A percentile compares a stretch with the other conserved stretches of the same genome.
phyloP scores from a whole-genome alignment of 2,888 invertebrate species.

The Coelinius sp. region DNA sequence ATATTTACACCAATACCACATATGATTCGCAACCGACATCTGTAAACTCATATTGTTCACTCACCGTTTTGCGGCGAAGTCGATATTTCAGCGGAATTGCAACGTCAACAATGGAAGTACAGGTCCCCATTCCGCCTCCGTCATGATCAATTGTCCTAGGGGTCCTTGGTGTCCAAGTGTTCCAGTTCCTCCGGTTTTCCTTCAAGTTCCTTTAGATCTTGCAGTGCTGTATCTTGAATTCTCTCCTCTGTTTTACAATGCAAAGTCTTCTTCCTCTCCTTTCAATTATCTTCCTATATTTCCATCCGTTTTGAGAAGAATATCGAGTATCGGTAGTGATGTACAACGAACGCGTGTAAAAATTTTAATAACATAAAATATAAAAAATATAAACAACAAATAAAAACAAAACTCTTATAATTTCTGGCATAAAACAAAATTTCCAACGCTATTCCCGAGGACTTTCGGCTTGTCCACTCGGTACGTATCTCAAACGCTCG shows the following conservation, averaged over 20 bases:
- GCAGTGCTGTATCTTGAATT: not conserved
- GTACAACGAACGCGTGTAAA: no score
- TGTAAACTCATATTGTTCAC: slow-evolving; percentile 44
- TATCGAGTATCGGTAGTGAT: no score
- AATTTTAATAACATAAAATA: no score
- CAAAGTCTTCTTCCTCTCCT: not conserved
- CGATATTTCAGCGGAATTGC: slow-evolving; percentile 56
- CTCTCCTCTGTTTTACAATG: not conserved
- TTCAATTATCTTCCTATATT: not conserved
- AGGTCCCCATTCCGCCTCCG: slow-evolving; percentile 57
- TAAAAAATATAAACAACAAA: slow-evolving; percentile 12
- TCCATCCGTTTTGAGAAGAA: no score
- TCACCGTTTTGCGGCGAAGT: slow-evolving; percentile 61
- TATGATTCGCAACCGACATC: no score
- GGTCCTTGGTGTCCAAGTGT: not conserved
- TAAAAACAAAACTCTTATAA: not conserved
- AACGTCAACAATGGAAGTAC: slow-evolving; percentile 55
- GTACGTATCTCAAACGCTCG: slow-evolving; percentile 45
- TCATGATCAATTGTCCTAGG: slow-evolving; percentile 49
- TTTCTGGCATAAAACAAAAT: not conserved
- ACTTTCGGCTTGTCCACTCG: slow-evolving; percentile 38
- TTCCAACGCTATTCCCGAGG: not conserved
- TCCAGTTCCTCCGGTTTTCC: not conserved
- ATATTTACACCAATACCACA: not conserved
- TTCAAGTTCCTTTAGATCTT: not conserved